These are phyloP conservation scores for Scleropages formosus DNA, from an alignment of 2,797 vertebrate genomes.

Conservation along the genomic window DNA sequence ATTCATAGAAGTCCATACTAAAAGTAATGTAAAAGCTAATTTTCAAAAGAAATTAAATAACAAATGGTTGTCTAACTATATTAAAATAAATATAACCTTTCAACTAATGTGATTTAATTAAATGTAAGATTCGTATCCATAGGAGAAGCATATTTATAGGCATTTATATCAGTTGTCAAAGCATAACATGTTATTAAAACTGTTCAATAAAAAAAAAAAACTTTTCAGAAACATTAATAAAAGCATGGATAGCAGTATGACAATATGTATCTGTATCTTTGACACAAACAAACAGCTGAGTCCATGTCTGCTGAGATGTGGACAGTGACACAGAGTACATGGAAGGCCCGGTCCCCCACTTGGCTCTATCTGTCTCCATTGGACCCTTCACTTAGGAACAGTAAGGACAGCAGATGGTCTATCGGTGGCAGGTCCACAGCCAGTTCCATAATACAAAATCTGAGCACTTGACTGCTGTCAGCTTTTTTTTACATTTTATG, in stretches of 20 bases:
- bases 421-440: conserved; percentile 43
- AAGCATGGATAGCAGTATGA: too few relatives aligned
- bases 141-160: too few relatives aligned
- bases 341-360: neutral
- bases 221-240: conserved; percentile 8
- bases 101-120: too few relatives aligned
- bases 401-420: conserved; percentile 49
- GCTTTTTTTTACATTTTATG: conserved; percentile 41
- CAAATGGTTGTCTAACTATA: too few relatives aligned
- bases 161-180: too few relatives aligned
- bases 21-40: too few relatives aligned
- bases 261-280: neutral
- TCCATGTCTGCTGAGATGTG: neutral
- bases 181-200: too few relatives aligned
- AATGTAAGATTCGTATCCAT: too few relatives aligned
- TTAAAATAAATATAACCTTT: too few relatives aligned
- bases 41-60: too few relatives aligned
- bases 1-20: conserved; percentile 21
- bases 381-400: conserved; percentile 20
- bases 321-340: neutral
- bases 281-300: neutral
- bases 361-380: neutral
- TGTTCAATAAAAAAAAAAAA: too few relatives aligned
- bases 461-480: conserved; percentile 39
- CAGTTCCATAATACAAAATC: conserved; percentile 42